Evolutionary conservation across 2,888 invertebrate species (phyloP).

Genomic region (Oscheius sp.): DNA sequence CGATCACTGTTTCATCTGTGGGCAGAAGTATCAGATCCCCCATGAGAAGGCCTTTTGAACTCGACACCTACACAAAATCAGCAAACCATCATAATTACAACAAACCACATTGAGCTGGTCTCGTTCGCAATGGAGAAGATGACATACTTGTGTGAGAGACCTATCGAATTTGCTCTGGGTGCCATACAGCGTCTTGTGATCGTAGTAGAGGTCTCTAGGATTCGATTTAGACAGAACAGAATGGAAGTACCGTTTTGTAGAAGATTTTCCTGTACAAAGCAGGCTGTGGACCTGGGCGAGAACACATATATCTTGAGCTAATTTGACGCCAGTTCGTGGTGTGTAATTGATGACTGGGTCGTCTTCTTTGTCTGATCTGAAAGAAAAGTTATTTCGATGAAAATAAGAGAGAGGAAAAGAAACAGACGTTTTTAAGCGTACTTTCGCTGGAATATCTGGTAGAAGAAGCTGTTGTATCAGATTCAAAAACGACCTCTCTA

Average conservation of each 20-base stretch:
- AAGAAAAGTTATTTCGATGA: slow-evolving; percentile 4
- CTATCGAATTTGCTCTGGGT: slow-evolving; percentile 53
- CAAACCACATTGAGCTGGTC: slow-evolving; percentile 54
- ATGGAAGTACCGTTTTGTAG: slow-evolving; percentile 45
- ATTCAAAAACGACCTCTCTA: background rate
- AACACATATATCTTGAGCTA: slow-evolving; percentile 47
- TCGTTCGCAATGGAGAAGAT: slow-evolving; percentile 51
- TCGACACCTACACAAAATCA: slow-evolving; percentile 42
- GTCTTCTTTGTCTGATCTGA: slow-evolving; percentile 40
- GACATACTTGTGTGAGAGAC: slow-evolving; percentile 54
- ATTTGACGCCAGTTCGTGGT: slow-evolving; percentile 24
- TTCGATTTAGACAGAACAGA: background rate
- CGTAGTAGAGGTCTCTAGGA: slow-evolving; percentile 64
- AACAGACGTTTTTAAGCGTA: slow-evolving; percentile 23
- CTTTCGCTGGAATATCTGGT: background rate
- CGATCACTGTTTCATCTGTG: slow-evolving; percentile 36
- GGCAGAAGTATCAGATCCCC: slow-evolving; percentile 48
- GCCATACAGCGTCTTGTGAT: slow-evolving; percentile 57
- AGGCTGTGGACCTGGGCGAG: slow-evolving; percentile 51
- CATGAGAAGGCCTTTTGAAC: slow-evolving; percentile 50
- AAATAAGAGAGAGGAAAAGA: background rate
- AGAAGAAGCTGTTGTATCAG: slow-evolving; percentile 20
- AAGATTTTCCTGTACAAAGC: slow-evolving; percentile 42
- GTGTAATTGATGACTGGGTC: slow-evolving; percentile 28
- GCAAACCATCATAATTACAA: background rate